Evolutionary conservation across 2,797 vertebrate genomes (phyloP).

Genomic region (Cyprinella venusta): DNA sequence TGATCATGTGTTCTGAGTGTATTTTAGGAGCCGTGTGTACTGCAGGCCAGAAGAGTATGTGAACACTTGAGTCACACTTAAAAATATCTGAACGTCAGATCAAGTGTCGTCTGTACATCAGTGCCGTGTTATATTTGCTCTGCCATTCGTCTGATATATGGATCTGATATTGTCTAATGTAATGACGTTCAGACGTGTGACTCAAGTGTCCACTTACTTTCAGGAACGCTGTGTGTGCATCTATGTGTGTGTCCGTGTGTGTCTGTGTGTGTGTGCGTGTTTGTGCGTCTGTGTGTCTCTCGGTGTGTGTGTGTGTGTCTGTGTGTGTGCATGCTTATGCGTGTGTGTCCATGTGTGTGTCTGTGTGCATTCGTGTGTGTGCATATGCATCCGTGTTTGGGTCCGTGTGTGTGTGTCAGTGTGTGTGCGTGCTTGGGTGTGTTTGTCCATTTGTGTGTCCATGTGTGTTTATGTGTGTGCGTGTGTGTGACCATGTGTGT

Average conservation of each 20-base stretch:
- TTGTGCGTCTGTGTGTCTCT: too few relatives aligned
- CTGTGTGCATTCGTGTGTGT: too few relatives aligned
- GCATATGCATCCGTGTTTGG: too few relatives aligned
- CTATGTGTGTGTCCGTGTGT: not conserved
- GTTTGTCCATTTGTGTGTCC: too few relatives aligned
- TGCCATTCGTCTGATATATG: not conserved
- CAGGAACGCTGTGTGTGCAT: not conserved
- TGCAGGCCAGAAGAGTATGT: not conserved
- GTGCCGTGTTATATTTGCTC: not conserved
- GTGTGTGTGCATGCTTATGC: too few relatives aligned
- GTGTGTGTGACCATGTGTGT: rapidly evolving
- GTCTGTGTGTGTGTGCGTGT: not conserved
- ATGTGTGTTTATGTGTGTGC: too few relatives aligned
- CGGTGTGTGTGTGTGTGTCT: too few relatives aligned
- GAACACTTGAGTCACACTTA: not conserved
- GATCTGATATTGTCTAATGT: not conserved
- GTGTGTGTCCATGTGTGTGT: too few relatives aligned
- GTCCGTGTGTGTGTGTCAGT: too few relatives aligned
- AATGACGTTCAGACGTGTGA: not conserved
- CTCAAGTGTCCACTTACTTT: constrained; percentile 49
- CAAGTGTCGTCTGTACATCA: not conserved
- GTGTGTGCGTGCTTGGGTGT: too few relatives aligned
- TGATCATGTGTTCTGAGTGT: not conserved
- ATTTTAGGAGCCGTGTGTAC: not conserved
- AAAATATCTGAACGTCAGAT: not conserved